These are phyloP conservation scores for Rhabditoides inermis DNA, from an alignment of 2,888 invertebrate species.

Conservation along the genomic window DNA sequence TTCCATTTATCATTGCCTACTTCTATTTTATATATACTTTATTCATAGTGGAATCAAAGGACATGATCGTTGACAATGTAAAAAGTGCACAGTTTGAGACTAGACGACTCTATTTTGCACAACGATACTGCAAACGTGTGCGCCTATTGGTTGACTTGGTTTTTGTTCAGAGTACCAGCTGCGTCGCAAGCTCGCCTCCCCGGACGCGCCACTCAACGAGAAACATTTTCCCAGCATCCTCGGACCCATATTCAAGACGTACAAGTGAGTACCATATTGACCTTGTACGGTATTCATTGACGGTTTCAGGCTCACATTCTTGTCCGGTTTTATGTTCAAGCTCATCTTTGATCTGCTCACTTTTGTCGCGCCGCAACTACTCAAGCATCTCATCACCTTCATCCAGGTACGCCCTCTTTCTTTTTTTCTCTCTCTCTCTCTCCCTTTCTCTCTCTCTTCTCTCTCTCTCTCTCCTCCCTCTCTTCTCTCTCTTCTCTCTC, in stretches of 20 bases:
- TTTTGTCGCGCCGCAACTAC: slow-evolving; percentile 41
- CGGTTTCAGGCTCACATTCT: no score
- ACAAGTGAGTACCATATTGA: no score
- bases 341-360: slow-evolving; percentile 45
- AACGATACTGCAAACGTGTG: no score
- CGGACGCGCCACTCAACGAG: slow-evolving; percentile 4
- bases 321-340: slow-evolving; percentile 42
- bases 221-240: slow-evolving; percentile 42
- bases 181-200: no score
- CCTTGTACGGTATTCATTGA: no score
- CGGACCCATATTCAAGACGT: slow-evolving; percentile 39
- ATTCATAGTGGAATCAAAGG: no score
- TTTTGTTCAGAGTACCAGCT: no score
- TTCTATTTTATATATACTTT: no score
- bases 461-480: not conserved
- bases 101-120: no score
- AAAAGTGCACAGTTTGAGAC: no score
- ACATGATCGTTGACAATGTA: no score
- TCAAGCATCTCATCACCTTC: slow-evolving; percentile 42
- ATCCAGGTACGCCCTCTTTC: slow-evolving; percentile 18
- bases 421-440: not conserved
- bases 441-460: not conserved
- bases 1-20: not conserved
- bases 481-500: not conserved
- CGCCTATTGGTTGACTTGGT: no score